A percentile compares a stretch with the other conserved stretches of the same genome.
Evolutionary conservation across 2,888 invertebrate species (phyloP).

Genomic region (Eudasyphora cyanicolor): DNA sequence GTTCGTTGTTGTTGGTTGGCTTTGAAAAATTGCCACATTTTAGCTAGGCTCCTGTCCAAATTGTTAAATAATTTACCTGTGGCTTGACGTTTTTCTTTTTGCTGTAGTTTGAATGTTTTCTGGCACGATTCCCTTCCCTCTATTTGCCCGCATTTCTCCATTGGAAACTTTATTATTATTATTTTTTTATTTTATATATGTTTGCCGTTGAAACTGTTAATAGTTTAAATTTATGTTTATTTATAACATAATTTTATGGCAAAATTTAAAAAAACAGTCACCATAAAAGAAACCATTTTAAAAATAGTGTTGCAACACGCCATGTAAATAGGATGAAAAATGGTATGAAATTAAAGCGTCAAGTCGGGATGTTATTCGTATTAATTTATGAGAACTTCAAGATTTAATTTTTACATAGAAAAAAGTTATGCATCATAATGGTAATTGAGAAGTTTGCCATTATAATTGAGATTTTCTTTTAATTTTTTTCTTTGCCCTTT

Average conservation of each 20-base stretch:
- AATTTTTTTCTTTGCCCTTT: too few species aligned
- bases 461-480: too few species aligned
- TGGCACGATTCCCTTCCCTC: not conserved
- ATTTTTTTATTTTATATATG: not conserved
- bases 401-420: too few species aligned
- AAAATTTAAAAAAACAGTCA: not conserved
- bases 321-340: not conserved
- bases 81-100: not conserved
- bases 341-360: not conserved
- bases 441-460: too few species aligned
- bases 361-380: too few species aligned
- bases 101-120: not conserved
- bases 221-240: slow-evolving; percentile 20
- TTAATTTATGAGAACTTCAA: too few species aligned
- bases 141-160: too few species aligned
- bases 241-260: slow-evolving; percentile 4
- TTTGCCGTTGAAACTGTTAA: not conserved
- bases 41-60: slow-evolving; percentile 46
- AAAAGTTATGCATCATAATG: too few species aligned
- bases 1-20: too few species aligned
- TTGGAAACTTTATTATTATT: too few species aligned
- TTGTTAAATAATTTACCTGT: slow-evolving; percentile 34
- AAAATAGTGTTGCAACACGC: not conserved
- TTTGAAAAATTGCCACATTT: slow-evolving; percentile 59
- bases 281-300: not conserved